Evolutionary conservation across 2,113 vertebrate genomes (phyloP).

Genomic region (Caranx melampygus): DNA sequence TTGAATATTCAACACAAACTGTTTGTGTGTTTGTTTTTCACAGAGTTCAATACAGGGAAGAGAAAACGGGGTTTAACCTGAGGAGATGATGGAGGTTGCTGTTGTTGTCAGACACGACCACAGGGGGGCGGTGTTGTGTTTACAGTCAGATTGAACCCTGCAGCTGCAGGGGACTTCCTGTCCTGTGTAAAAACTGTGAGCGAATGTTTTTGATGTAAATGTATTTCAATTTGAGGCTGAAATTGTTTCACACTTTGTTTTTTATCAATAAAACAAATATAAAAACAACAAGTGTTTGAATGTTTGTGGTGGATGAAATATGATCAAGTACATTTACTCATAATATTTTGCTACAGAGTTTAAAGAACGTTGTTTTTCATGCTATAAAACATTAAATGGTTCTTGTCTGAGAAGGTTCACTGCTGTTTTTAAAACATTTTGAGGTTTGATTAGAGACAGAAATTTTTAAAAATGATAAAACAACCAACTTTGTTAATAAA

Average conservation of each 20-base stretch:
- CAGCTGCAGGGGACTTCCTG: background rate
- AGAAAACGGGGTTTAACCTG: constrained; percentile 18
- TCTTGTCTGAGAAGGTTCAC: too few species aligned
- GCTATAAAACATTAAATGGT: too few species aligned
- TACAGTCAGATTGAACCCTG: background rate
- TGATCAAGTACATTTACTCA: too few species aligned
- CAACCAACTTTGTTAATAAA: too few species aligned
- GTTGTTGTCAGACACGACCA: constrained; percentile 6
- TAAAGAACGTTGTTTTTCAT: too few species aligned
- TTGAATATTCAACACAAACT: accelerated
- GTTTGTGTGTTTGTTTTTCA: constrained; percentile 10
- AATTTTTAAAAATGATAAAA: too few species aligned
- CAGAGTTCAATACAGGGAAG: constrained; percentile 36
- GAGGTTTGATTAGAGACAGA: too few species aligned
- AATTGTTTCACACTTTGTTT: background rate
- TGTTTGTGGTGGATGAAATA: too few species aligned
- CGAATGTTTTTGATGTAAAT: background rate
- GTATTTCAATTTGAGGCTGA: background rate
- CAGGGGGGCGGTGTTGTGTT: constrained; percentile 47
- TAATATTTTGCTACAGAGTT: too few species aligned
- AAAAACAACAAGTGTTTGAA: too few species aligned
- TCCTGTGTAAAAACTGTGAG: background rate
- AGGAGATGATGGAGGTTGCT: background rate
- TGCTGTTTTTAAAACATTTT: too few species aligned
- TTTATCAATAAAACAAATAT: background rate